phyloP scores from a whole-genome alignment of 1,140 invertebrate species.

The Arion vulgaris region DNA sequence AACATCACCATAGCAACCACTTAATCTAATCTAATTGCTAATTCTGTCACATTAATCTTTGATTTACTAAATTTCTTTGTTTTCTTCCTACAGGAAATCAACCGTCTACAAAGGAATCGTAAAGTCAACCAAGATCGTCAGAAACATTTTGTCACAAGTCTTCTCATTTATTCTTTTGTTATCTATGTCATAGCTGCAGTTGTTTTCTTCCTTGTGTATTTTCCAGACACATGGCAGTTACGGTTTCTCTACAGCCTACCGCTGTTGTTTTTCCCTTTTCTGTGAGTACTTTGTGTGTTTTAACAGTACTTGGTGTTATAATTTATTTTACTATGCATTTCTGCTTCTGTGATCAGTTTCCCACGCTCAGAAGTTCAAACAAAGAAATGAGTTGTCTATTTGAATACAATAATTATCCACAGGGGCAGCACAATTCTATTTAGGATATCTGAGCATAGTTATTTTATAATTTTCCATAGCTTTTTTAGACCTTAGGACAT shows the following conservation, averaged over 20 bases:
- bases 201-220: slow-evolving; percentile 85
- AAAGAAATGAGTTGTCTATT: no score
- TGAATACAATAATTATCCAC: no score
- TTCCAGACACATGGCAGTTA: slow-evolving; percentile 80
- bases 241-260: slow-evolving; percentile 82
- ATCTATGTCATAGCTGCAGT: slow-evolving; percentile 83
- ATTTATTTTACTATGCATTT: neutral
- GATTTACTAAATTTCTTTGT: no score
- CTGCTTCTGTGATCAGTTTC: no score
- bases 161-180: slow-evolving; percentile 86
- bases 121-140: slow-evolving; percentile 84
- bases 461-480: no score
- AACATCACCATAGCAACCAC: no score
- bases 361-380: no score
- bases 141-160: slow-evolving; percentile 83
- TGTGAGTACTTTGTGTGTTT: slow-evolving; percentile 78
- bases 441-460: no score
- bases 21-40: no score
- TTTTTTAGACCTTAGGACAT: no score
- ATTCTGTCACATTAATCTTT: no score
- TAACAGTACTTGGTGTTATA: neutral
- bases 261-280: slow-evolving; percentile 82
- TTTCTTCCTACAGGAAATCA: slow-evolving; percentile 80
- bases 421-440: no score
- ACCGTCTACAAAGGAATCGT: slow-evolving; percentile 84